A percentile compares a stretch with the other conserved stretches of the same genome.
Evolutionary conservation across 2,113 vertebrate genomes (phyloP).

Genomic region (Thamnophis sirtalis): DNA sequence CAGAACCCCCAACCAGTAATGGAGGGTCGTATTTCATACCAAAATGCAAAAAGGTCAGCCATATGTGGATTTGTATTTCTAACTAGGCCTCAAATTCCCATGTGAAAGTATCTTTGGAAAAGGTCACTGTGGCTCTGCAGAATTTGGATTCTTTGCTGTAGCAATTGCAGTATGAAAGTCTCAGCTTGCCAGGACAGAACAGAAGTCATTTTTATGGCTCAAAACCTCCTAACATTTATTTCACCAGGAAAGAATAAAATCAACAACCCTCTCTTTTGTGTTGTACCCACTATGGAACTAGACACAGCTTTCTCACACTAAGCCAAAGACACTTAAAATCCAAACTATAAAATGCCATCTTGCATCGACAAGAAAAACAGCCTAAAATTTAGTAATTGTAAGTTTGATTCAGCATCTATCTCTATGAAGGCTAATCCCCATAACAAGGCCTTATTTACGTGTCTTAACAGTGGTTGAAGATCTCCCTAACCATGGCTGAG

Average conservation of each 20-base stretch:
- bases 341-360: background rate
- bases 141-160: background rate
- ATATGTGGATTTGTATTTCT: background rate
- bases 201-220: background rate
- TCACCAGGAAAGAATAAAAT: background rate
- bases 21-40: background rate
- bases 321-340: background rate
- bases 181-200: background rate
- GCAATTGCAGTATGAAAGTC: background rate
- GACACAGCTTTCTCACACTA: conserved; percentile 1
- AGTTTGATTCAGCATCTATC: background rate
- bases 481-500: background rate
- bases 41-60: background rate
- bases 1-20: background rate
- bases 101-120: background rate
- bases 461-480: background rate
- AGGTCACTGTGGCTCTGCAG: background rate
- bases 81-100: background rate
- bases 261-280: background rate
- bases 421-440: background rate
- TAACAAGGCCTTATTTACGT: background rate
- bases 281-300: background rate
- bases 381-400: background rate
- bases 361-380: background rate
- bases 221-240: background rate